phyloP scores from a whole-genome alignment of 2,113 vertebrate species.

The Theropithecus gelada region DNA sequence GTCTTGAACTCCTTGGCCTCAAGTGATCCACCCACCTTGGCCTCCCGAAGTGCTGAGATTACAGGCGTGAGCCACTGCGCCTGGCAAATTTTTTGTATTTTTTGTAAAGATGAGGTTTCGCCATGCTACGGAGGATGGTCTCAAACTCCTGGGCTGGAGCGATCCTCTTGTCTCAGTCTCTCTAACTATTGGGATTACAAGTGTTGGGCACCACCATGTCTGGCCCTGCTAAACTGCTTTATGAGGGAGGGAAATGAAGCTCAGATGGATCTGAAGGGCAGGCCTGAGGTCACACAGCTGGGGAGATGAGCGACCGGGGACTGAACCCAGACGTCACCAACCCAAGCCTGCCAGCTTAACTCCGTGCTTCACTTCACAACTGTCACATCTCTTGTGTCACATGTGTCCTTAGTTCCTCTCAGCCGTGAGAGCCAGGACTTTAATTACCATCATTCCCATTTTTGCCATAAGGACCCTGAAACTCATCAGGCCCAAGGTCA shows the following conservation, averaged over 20 bases:
- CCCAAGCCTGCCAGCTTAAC: not conserved
- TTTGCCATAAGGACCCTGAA: not conserved
- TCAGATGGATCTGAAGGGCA: not conserved
- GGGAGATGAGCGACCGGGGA: not conserved
- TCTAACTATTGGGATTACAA: too few species aligned
- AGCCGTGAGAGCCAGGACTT: not conserved
- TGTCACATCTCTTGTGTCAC: not conserved
- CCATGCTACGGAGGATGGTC: too few species aligned
- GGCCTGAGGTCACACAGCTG: not conserved
- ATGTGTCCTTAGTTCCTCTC: not conserved
- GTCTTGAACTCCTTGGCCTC: too few species aligned
- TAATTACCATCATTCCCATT: not conserved
- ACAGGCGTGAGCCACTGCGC: too few species aligned
- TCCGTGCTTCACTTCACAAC: fast-evolving
- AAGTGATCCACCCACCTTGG: too few species aligned
- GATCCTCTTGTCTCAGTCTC: too few species aligned
- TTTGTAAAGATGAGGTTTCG: too few species aligned
- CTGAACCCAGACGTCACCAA: not conserved
- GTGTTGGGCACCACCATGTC: too few species aligned
- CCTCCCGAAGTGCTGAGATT: too few species aligned
- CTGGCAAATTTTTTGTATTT: too few species aligned
- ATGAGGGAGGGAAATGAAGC: not conserved
- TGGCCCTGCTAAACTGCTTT: too few species aligned
- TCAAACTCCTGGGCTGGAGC: too few species aligned
- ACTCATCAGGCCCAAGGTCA: not conserved